Conservation (phyloP, 1,140 invertebrate species). For the Scaptomyza montana region DNA sequence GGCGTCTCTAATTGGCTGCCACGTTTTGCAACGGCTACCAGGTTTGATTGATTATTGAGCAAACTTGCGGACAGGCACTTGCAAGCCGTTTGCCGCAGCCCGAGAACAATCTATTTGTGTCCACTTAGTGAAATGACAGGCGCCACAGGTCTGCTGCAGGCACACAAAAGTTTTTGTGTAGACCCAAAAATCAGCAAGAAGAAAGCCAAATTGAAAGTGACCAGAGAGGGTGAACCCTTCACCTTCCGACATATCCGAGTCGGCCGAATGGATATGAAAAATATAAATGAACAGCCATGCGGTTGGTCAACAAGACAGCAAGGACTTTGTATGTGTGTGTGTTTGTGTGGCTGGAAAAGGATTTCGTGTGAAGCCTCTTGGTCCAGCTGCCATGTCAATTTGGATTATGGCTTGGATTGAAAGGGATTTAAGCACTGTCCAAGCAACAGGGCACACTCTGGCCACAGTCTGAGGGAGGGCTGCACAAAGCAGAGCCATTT, state of each 20-base stretch:
- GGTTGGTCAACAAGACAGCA: slow-evolving; percentile 75
- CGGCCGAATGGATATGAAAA: slow-evolving; percentile 63
- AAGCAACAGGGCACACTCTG: no score
- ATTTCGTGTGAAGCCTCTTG: slow-evolving; percentile 58
- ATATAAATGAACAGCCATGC: slow-evolving; percentile 74
- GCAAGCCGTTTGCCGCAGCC: slow-evolving; percentile 7
- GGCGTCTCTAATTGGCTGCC: slow-evolving; percentile 58
- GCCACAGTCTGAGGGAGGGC: slow-evolving; percentile 8
- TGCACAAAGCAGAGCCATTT: slow-evolving; percentile 62
- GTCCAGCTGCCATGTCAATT: slow-evolving; percentile 66
- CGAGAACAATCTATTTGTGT: slow-evolving; percentile 76
- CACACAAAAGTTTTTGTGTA: slow-evolving; percentile 40
- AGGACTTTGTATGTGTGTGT: not conserved
- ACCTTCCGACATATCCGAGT: not conserved
- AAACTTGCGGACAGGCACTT: slow-evolving; percentile 76
- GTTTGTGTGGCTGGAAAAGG: slow-evolving; percentile 23
- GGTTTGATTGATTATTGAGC: slow-evolving; percentile 83
- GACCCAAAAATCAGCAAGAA: slow-evolving; percentile 59
- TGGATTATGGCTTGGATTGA: slow-evolving; percentile 75
- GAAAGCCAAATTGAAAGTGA: slow-evolving; percentile 77
- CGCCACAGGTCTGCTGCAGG: slow-evolving; percentile 27
- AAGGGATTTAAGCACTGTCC: slow-evolving; percentile 56
- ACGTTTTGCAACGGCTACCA: slow-evolving; percentile 26
- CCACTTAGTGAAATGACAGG: slow-evolving; percentile 76
- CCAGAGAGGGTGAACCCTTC: slow-evolving; percentile 37